These are phyloP conservation scores for Crax fasciolata DNA, from an alignment of 2,797 vertebrate genomes.

Conservation along the genomic window DNA sequence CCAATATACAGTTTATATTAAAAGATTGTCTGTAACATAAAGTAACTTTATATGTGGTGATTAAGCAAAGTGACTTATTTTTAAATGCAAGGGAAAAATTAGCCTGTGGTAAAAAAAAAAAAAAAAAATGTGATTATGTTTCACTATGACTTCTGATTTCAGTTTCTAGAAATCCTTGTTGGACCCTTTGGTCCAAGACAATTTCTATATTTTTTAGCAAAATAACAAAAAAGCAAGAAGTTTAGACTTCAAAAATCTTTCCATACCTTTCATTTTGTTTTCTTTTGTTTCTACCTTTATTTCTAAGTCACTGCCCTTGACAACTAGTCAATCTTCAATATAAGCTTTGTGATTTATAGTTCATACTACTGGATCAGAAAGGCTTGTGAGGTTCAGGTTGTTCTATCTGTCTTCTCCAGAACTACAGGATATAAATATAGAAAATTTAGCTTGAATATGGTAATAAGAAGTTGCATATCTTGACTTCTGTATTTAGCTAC, in stretches of 20 bases:
- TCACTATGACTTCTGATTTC: neutral
- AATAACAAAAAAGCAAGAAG: conserved; percentile 4
- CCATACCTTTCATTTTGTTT: neutral
- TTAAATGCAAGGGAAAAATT: neutral
- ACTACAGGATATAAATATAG: conserved; percentile 55
- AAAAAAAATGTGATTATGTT: neutral
- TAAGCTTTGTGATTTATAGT: conserved; percentile 46
- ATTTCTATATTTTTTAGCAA: neutral
- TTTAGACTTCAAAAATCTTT: conserved; percentile 25
- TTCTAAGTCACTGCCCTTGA: conserved; percentile 30
- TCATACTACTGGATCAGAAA: neutral
- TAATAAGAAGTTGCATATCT: conserved; percentile 58
- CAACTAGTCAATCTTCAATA: conserved; percentile 46
- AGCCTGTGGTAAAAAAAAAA: neutral
- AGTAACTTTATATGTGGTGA: neutral
- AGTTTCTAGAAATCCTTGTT: neutral
- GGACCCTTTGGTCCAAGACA: neutral
- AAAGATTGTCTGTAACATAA: neutral
- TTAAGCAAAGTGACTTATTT: neutral
- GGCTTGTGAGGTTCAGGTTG: conserved; percentile 22
- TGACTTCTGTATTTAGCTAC: conserved; percentile 61
- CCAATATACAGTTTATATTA: neutral
- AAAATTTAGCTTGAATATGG: conserved; percentile 31
- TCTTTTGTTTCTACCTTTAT: conserved; percentile 28
- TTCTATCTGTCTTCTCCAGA: conserved; percentile 52